Conservation (phyloP, 2,888 invertebrate species). For the Zootermopsis nevadensis region DNA sequence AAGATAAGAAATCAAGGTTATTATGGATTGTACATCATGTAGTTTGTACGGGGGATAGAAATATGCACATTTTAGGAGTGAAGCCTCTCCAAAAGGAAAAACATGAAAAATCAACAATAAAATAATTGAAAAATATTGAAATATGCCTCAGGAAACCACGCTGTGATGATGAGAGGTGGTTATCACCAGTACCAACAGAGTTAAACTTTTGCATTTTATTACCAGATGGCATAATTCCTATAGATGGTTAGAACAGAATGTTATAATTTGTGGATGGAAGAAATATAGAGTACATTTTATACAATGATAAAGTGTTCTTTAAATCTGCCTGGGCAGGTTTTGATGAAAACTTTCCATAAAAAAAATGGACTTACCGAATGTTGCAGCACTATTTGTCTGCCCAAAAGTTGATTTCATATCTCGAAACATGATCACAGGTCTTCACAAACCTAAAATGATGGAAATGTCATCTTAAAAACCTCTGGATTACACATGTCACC, state of each 20-base stretch:
- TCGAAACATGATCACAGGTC: constrained; percentile 50
- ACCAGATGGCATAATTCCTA: no score
- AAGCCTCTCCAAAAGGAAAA: no score
- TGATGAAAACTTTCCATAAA: background rate
- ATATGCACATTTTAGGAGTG: no score
- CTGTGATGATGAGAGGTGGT: no score
- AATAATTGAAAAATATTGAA: no score
- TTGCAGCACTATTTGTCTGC: constrained; percentile 48
- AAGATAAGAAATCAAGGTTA: no score
- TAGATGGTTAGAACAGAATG: background rate
- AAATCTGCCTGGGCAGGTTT: background rate
- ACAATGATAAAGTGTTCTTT: background rate
- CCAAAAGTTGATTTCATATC: constrained; percentile 52
- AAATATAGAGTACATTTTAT: background rate
- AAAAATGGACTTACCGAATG: constrained; percentile 51
- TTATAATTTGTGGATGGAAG: background rate
- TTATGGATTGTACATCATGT: no score
- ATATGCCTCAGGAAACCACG: no score
- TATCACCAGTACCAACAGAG: no score
- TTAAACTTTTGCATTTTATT: no score
- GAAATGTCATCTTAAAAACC: background rate
- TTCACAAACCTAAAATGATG: constrained; percentile 19
- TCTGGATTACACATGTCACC: background rate
- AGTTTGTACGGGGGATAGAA: no score
- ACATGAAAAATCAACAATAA: no score